These are phyloP conservation scores for Microdon myrmicae DNA, from an alignment of 2,888 invertebrate genomes.

Conservation along the genomic window DNA sequence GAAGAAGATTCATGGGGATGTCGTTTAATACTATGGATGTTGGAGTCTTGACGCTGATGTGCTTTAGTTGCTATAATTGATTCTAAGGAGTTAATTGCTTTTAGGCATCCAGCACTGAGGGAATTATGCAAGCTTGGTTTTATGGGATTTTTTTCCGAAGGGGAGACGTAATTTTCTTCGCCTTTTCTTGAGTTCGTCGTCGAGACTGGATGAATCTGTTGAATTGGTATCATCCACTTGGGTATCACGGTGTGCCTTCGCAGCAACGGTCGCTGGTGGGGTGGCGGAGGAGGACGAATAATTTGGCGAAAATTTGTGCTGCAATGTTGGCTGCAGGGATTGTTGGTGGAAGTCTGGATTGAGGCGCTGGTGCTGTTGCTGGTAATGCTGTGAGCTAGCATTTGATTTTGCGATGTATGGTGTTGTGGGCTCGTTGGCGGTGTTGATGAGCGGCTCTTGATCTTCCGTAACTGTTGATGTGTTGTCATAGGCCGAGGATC, in stretches of 20 bases:
- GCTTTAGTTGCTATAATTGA: slow-evolving; percentile 24
- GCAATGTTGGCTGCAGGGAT: slow-evolving; percentile 16
- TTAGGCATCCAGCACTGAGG: slow-evolving; percentile 50
- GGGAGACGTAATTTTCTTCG: slow-evolving; percentile 58
- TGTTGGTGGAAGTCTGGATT: slow-evolving; percentile 8
- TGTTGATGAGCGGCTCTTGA: slow-evolving; percentile 55
- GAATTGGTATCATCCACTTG: slow-evolving; percentile 52
- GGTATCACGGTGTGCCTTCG: slow-evolving; percentile 49
- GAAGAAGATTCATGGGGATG: slow-evolving; percentile 42
- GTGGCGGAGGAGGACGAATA: slow-evolving; percentile 48
- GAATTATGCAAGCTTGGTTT: slow-evolving; percentile 56
- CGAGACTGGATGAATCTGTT: slow-evolving; percentile 53
- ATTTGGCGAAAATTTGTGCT: slow-evolving; percentile 25
- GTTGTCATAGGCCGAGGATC: slow-evolving; percentile 38
- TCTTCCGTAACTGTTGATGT: slow-evolving; percentile 28
- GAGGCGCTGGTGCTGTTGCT: slow-evolving; percentile 27
- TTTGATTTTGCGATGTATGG: slow-evolving; percentile 44
- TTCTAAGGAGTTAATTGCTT: slow-evolving; percentile 31
- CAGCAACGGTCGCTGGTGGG: slow-evolving; percentile 53
- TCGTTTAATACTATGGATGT: slow-evolving; percentile 39
- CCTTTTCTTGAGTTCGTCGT: slow-evolving; percentile 55
- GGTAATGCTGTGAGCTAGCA: slow-evolving; percentile 30
- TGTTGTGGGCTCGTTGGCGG: slow-evolving; percentile 51
- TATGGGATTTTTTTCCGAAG: slow-evolving; percentile 57
- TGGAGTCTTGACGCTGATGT: slow-evolving; percentile 18